phyloP scores from a whole-genome alignment of 2,113 vertebrate genomes.

The Apistogramma diplotaenia region DNA sequence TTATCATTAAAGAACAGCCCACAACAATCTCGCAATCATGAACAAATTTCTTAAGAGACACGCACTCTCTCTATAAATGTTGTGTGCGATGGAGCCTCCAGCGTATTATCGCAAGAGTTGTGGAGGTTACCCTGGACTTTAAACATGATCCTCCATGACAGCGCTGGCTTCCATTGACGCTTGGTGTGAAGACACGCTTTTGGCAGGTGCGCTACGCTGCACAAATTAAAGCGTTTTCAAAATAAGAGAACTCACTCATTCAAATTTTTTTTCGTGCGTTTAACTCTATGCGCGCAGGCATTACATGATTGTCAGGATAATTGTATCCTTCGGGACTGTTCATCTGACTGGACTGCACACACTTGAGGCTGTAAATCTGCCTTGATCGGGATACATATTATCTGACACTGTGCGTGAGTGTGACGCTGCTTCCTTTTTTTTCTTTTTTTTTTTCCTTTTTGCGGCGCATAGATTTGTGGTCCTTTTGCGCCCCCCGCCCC shows the following conservation, averaged over 20 bases:
- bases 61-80: neutral
- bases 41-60: neutral
- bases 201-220: slow-evolving; percentile 18
- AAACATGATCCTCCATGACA: neutral
- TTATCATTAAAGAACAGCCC: neutral
- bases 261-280: neutral
- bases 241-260: neutral
- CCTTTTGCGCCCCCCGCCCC: neutral
- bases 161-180: neutral
- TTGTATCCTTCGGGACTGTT: neutral
- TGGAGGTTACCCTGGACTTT: neutral
- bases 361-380: neutral
- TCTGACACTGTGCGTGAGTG: slow-evolving; percentile 11
- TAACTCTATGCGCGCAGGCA: neutral
- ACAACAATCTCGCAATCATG: too few relatives aligned
- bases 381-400: neutral
- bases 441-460: slow-evolving; percentile 31
- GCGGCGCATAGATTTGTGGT: slow-evolving; percentile 52
- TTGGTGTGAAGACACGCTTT: neutral
- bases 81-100: neutral
- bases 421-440: slow-evolving; percentile 64
- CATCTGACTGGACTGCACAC: neutral
- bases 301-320: neutral
- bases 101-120: neutral
- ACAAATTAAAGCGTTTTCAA: slow-evolving; percentile 22